A percentile compares a stretch with the other conserved stretches of the same genome.
Evolutionary conservation across 2,888 invertebrate genomes (phyloP).

Genomic region (Matsumyia berberina): DNA sequence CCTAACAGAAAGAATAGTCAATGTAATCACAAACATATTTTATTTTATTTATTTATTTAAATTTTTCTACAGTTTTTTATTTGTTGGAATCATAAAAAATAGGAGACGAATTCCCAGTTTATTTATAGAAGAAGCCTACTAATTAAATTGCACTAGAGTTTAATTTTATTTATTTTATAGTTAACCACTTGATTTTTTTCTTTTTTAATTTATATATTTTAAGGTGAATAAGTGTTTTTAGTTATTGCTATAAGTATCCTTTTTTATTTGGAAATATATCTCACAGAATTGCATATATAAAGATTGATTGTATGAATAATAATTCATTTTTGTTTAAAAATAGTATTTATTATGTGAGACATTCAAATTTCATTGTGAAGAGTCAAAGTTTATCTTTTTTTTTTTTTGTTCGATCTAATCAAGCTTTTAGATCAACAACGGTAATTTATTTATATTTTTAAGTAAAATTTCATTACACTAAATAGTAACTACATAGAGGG

Average conservation of each 20-base stretch:
- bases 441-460: conserved; percentile 2
- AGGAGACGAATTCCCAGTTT: conserved; percentile 16
- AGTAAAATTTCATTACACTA: conserved; percentile 14
- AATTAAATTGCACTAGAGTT: conserved; percentile 67
- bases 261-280: conserved; percentile 58
- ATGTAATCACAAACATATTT: conserved; percentile 57
- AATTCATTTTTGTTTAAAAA: background rate
- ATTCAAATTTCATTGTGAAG: conserved; percentile 28
- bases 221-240: conserved; percentile 41
- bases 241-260: conserved; percentile 70
- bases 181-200: conserved; percentile 28
- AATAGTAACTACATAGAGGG: conserved; percentile 12
- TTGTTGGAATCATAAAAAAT: conserved; percentile 50
- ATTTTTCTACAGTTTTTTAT: conserved; percentile 24
- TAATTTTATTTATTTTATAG: conserved; percentile 40
- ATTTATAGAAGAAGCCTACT: conserved; percentile 53
- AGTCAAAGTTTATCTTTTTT: conserved; percentile 9
- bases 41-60: conserved; percentile 15
- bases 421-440: conserved; percentile 21
- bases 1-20: conserved; percentile 35
- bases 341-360: conserved; percentile 21
- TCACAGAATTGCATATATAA: conserved; percentile 71
- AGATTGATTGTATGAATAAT: conserved; percentile 50
- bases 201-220: conserved; percentile 1
- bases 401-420: conserved; percentile 2